Base-by-base conservation (phyloP, 2,888 invertebrate species). In the Petrophora chlorosata region DNA sequence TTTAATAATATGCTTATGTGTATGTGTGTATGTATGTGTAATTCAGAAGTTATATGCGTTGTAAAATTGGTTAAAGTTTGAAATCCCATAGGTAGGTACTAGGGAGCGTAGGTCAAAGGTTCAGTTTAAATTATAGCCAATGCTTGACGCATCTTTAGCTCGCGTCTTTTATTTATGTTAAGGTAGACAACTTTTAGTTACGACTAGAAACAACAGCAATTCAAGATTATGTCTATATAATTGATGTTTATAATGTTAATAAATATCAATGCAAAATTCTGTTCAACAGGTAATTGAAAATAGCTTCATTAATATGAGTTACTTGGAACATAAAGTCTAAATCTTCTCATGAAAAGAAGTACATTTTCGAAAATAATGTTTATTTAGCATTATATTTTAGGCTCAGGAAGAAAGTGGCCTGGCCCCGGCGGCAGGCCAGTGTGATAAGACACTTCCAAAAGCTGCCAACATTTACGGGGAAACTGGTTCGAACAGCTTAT, bases 101-200 rank as follows among this genome's bases (percentile, higher is more conserved):
- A 7, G 3, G 25, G 14, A 30, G 3, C 32, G 69, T 19, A 76
- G 82, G 81, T 82, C 81, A 82, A 76, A 83, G 81, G 83, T 82
- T 79, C 76, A 22, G 26, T 73, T 78, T 78, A 71, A 78, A 73
- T 77, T 76, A 79, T 73, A 72, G 63, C 65, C 67, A 63, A 70
- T 70, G 56, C 63, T 59, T 50, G 48, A 63, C 61, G 66, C 74
- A 80, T 83, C 82, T 56, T 60, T 51, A 52, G 42, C 35, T 46
- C 73, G 73, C 69, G 74, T 61, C 55, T 23, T n/a, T 59, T 47
- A 57, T 66, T 63, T 72, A 69, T 82, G 82, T 76, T 80, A 82
- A 82, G 82, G 82, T 42, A 70, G 79, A 72, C 81, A 79, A 79
- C 81, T 80, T 79, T 79, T 77, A 73, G 73, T 64, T 71, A 36